These are phyloP conservation scores for Neocrepidodera transversa DNA, from an alignment of 2,888 invertebrate genomes.

Conservation along the genomic window DNA sequence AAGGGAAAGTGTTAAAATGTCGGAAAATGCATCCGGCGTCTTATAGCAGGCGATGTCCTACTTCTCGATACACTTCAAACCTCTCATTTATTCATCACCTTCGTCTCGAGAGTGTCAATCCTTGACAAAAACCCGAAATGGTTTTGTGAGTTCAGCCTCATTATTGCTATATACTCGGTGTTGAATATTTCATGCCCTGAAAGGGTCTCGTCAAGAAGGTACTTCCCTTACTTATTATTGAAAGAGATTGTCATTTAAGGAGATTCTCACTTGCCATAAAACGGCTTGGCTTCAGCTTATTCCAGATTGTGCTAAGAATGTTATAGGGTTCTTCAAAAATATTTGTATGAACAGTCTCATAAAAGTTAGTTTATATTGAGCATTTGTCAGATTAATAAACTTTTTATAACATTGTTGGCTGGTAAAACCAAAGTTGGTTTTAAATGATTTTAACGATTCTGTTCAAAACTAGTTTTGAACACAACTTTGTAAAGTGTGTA, in stretches of 20 bases:
- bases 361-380: no score
- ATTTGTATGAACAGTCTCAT: no score
- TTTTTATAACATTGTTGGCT: no score
- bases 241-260: constrained; percentile 15
- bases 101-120: constrained; percentile 38
- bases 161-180: constrained; percentile 34
- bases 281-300: not conserved
- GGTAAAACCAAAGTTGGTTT: no score
- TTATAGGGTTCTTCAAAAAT: no score
- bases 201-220: constrained; percentile 18
- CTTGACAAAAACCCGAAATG: constrained; percentile 32
- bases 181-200: constrained; percentile 35
- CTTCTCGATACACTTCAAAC: constrained; percentile 29
- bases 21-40: constrained; percentile 21
- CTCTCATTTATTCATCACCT: constrained; percentile 40
- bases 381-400: no score
- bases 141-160: constrained; percentile 35
- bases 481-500: no score
- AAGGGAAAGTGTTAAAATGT: constrained; percentile 23
- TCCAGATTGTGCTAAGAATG: not conserved
- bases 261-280: not conserved
- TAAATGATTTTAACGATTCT: no score
- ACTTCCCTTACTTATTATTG: constrained; percentile 16
- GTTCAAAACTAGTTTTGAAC: no score
- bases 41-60: constrained; percentile 15